Evolutionary conservation across 2,888 invertebrate species (phyloP), one percentile per base, ranked within the genome.

Genomic region (Romanomermis culicivorax): DNA sequence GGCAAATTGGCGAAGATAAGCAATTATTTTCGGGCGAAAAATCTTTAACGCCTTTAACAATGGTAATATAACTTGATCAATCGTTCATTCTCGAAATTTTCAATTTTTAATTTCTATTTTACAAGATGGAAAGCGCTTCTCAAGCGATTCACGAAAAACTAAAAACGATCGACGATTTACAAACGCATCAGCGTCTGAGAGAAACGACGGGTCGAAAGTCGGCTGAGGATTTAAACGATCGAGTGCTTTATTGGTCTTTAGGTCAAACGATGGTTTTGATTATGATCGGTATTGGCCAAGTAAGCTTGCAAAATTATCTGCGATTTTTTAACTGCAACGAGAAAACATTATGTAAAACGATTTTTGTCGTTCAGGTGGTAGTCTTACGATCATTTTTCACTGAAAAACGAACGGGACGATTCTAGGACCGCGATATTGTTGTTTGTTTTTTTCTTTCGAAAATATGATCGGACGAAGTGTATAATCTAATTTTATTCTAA

Each of bases 211-310:
- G 89, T 52, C 79, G 93, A 53, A 89, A 87, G 67, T 77, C 91
- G 56, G 97, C 17, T 93, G 97, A 97, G 73, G 88, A 93, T 69
- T 75, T 97, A 54, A 95, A 93, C 65, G 87, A 89, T 69, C 77
- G 85, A 63, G 93, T 97, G 7, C 77, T 86, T 67, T 79, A 80
- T 76, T 97, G 93, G 91, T 88, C 93, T 0, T 73, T 85, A 47
- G 77, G 83, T 61, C 89, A 95, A 71, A 85, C 89, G 14, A 64
- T 81, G 2, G 81, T 84, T 42, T 80, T 97, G 61, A 74, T 93
- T 20, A 68, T 82, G 55, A 85, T 88, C 51, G 82, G 83, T n/a
- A 76, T 93, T 53, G 80, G 81, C 29, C 93, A 97, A 76, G 89
- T 95, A 51, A 76, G 86, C 20, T 47, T 26, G 17, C 36, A 36